Conservation (phyloP, 2,888 invertebrate genomes). For the Mythimna lalbum region DNA sequence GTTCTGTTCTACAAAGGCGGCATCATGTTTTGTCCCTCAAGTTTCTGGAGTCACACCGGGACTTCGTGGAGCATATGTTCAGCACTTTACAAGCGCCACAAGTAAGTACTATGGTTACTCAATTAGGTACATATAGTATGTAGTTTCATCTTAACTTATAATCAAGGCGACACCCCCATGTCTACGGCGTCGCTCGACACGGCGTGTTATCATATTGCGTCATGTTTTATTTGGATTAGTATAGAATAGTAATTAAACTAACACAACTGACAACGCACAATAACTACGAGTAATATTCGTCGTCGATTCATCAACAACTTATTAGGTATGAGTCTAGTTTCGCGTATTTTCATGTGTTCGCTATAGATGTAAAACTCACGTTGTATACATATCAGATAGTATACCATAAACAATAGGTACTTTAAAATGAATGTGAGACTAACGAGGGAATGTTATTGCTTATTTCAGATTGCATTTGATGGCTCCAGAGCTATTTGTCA, state of each 20-base stretch:
- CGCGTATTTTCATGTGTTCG: constrained; percentile 14
- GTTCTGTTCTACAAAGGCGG: no score
- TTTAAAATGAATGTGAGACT: constrained; percentile 23
- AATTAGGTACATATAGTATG: constrained; percentile 8
- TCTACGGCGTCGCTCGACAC: constrained; percentile 15
- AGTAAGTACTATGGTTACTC: constrained; percentile 3
- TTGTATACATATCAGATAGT: constrained; percentile 18
- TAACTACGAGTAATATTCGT: constrained; percentile 17
- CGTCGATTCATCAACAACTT: constrained; percentile 16
- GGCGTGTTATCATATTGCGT: constrained; percentile 10
- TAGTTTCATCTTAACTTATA: constrained; percentile 18
- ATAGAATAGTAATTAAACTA: constrained; percentile 19
- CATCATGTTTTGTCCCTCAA: no score
- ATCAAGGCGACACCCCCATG: constrained; percentile 12
- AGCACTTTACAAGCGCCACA: constrained; percentile 12
- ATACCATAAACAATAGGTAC: constrained; percentile 22
- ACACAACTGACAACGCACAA: constrained; percentile 16
- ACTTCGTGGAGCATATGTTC: background rate
- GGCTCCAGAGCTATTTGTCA: constrained; percentile 25
- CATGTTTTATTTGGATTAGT: constrained; percentile 20
- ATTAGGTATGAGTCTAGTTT: constrained; percentile 18
- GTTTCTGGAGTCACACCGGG: no score
- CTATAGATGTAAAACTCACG: constrained; percentile 21
- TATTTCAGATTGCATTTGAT: constrained; percentile 23
- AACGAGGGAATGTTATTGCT: constrained; percentile 24